Evolutionary conservation across 2,888 invertebrate genomes (phyloP).

Genomic region (Leistus spinibarbis): DNA sequence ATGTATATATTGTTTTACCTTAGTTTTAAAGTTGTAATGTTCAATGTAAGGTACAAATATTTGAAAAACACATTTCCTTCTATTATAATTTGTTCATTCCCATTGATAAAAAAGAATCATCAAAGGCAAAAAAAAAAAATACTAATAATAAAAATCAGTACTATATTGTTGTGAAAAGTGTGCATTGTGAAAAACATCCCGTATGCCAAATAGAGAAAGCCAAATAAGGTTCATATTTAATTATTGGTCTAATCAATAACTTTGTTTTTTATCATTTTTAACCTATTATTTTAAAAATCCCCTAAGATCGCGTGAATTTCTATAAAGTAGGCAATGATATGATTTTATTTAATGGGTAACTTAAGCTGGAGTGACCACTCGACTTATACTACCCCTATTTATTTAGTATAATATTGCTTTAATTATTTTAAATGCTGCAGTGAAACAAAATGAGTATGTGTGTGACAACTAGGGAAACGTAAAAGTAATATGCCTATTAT

Average conservation of each 20-base stretch:
- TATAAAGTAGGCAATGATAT: no score
- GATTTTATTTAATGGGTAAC: no score
- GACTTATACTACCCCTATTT: no score
- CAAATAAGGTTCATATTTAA: slow-evolving; percentile 21
- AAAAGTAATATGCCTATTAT: no score
- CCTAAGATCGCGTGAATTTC: no score
- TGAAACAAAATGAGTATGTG: no score
- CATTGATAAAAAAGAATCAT: slow-evolving; percentile 30
- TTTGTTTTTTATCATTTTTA: background rate
- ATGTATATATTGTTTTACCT: background rate
- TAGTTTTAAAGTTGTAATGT: slow-evolving; percentile 33
- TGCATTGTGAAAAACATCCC: slow-evolving; percentile 31
- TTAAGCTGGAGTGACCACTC: no score
- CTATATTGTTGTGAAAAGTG: slow-evolving; percentile 29
- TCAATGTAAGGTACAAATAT: slow-evolving; percentile 30
- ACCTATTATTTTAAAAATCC: slow-evolving; percentile 1
- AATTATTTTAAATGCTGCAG: no score
- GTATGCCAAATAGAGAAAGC: slow-evolving; percentile 31
- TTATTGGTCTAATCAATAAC: slow-evolving; percentile 8
- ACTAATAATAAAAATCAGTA: slow-evolving; percentile 21
- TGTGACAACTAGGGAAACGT: no score
- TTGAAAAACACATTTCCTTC: slow-evolving; percentile 27
- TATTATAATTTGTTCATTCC: slow-evolving; percentile 28
- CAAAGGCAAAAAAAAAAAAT: slow-evolving; percentile 25
- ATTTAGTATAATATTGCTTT: no score